Base-by-base conservation (phyloP, 2,797 vertebrate genomes). In the Aldrovandia affinis region DNA sequence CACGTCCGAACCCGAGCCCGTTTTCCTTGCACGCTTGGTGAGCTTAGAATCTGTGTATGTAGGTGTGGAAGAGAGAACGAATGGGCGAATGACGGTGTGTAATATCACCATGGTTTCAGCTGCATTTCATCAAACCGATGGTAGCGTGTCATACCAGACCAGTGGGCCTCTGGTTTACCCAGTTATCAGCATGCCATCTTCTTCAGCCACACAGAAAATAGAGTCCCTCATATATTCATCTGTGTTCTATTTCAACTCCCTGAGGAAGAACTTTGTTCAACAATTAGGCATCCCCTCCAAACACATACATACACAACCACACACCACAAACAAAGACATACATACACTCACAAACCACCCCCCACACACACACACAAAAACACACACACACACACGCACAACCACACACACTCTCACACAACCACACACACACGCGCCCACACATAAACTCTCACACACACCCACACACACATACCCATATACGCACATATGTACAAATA, bases 281-380 rank as follows among this genome's bases (percentile, higher is more conserved):
- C 83, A 63, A 81, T 57, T 36, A 82, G 50, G 84, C 61, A 78
- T 80, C 55, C 59, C 52, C 81, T 20, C 4, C 57, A 59, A 20
- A 59, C 25, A 20, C 55, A 68, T 30, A 81, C 42, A 50, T 39
- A 82, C 39, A 63, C 25, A 47, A 4, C 22, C 57, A 63, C 52
- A 78, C 50, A 89, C 70, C 0, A 50, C 44, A 36, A 12, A 36
- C 3, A 28, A 1, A 39, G 6, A 15, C 30, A 73, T 7, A 42
- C 75, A 52, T 44, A 30, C 9, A 50, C 44, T 6, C 42, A 78
- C 20, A 83, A 30, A 54, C n/a, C n/a, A n/a, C n/a, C n/a, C n/a
- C n/a, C n/a, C 54, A 82, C 50, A 28, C 54, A 33, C 73, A 87
- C 30, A 73, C 83, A 61, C 83, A 73, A n/a, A n/a, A n/a, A 54